Evolutionary conservation across 2,888 invertebrate species (phyloP), one percentile per base, ranked within the genome.

Genomic region (Coleophora deauratella): DNA sequence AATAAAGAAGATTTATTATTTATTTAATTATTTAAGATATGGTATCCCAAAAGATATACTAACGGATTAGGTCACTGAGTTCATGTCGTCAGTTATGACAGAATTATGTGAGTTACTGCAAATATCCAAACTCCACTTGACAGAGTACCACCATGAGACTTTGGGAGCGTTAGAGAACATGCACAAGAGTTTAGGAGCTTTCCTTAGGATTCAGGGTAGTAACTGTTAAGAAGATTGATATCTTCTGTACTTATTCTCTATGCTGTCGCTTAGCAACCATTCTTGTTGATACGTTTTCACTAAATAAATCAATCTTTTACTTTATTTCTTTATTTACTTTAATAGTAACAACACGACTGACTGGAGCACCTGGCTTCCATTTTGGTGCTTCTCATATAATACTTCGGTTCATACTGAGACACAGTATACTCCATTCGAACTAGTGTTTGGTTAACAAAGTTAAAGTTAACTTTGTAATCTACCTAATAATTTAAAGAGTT

Each of bases 31-130:
- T n/a, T n/a, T n/a, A n/a, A n/a, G n/a, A n/a, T n/a, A n/a, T n/a
- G n/a, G n/a, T 11, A 37, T 52, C 2, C 50, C 52, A 9, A 40
- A 33, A 14, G 38, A 37, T 9, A 44, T 52, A 11, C 40, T 38
- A 8, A 48, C 52, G 7, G 49, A 52, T 32, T 28, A 38, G 35
- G 47, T 47, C 0, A 40, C 45, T 8, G 47, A 52, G 13, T 50
- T 50, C 27, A 41, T 44, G 3, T 46, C 49, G 7, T 11, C 28
- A 9, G 32, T 33, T 9, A 39, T 52, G 31, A n/a, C 36, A 37
- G 43, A 50, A 42, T 47, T 54, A 36, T 51, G 50, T 44, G 47
- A 40, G 2, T 34, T 50, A 13, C 30, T 51, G 30, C 33, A 44
- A 7, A 49, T 54, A 31, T 38, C 46, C 32, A 40, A 49, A 32